Evolutionary conservation across 1,140 invertebrate species (phyloP).

Genomic region (Lethrus apterus): DNA sequence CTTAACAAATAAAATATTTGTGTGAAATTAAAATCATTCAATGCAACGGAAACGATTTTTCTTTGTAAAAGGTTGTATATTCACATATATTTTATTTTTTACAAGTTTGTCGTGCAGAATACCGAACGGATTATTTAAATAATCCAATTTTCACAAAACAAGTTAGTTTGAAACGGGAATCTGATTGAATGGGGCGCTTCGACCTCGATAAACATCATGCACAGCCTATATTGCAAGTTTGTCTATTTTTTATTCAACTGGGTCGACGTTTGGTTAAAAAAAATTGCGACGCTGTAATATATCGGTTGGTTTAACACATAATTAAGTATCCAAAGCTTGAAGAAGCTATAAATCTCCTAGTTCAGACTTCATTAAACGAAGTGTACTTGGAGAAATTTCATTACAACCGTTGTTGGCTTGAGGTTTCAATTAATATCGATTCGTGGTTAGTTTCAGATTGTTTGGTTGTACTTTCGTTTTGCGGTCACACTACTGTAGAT

Average conservation of each 20-base stretch:
- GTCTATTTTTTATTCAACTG: background rate
- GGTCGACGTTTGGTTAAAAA: conserved; percentile 1
- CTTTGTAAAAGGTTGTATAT: background rate
- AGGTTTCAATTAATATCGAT: conserved; percentile 25
- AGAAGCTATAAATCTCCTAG: conserved; percentile 21
- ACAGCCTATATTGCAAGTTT: background rate
- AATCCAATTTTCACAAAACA: background rate
- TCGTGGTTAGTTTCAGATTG: conserved; percentile 10
- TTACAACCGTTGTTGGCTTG: conserved; percentile 21
- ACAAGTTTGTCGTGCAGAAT: background rate
- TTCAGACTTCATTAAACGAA: conserved; percentile 18
- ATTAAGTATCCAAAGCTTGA: conserved; percentile 23
- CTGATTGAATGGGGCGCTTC: background rate
- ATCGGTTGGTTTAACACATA: conserved; percentile 17
- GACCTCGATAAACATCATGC: background rate
- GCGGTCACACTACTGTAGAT: too few species aligned
- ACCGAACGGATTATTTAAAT: conserved; percentile 2
- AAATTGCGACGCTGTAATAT: conserved; percentile 11
- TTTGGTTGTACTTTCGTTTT: conserved; percentile 17
- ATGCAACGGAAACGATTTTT: background rate
- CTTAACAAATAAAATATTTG: too few species aligned
- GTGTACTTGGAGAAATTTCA: conserved; percentile 20
- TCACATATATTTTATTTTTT: background rate
- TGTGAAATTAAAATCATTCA: too few species aligned
- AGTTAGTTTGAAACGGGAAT: conserved; percentile 6